Evolutionary conservation across 2,113 vertebrate species (phyloP).

Genomic region (Sinocyclocheilus anophthalmus): DNA sequence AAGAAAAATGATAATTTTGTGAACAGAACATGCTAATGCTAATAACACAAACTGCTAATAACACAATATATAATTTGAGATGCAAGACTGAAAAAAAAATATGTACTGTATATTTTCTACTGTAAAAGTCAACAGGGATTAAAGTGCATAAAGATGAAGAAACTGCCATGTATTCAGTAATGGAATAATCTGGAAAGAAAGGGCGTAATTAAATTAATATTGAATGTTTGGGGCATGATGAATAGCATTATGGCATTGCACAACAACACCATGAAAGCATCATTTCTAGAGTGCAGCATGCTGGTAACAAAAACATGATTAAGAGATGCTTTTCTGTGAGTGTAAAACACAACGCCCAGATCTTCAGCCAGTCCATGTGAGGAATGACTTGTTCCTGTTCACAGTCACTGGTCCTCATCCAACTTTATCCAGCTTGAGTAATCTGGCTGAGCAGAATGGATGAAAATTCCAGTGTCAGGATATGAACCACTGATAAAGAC

Average conservation of each 20-base stretch:
- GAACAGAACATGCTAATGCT: too few species aligned
- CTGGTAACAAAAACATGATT: background rate
- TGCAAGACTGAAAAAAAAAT: background rate
- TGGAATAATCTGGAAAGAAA: background rate
- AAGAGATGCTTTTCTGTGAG: background rate
- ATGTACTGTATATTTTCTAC: too few species aligned
- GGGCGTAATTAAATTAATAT: background rate
- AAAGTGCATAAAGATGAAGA: background rate
- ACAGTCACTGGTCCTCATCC: conserved; percentile 9
- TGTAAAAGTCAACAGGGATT: too few species aligned
- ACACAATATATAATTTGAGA: background rate
- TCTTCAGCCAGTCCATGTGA: background rate
- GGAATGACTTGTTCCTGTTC: conserved; percentile 4
- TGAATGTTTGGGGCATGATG: background rate
- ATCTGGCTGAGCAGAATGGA: background rate
- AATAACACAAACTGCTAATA: background rate
- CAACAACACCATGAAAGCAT: background rate
- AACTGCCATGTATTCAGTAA: background rate
- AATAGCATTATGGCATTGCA: background rate
- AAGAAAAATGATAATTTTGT: too few species aligned
- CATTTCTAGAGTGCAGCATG: background rate
- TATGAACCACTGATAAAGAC: conserved; percentile 4
- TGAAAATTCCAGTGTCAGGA: conserved; percentile 2
- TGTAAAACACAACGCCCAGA: background rate
- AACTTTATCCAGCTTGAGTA: background rate